Conservation (phyloP, 2,797 vertebrate genomes). For the Acipenser ruthenus region DNA sequence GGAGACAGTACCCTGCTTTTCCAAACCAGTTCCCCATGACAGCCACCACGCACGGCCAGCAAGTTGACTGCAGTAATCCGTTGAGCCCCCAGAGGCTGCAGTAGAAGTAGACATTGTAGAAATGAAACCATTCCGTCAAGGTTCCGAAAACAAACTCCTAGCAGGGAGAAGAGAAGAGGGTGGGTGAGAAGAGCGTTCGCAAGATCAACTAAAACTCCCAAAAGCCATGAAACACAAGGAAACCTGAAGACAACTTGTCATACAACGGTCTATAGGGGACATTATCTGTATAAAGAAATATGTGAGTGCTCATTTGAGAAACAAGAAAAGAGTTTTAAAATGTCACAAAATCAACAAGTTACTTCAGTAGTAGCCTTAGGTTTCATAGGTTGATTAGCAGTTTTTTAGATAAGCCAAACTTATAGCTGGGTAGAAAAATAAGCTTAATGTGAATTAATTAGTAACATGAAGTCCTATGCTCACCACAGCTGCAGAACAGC, state of each 20-base stretch:
- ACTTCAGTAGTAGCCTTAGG: too few relatives aligned
- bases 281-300: too few relatives aligned
- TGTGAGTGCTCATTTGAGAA: too few relatives aligned
- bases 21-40: slow-evolving; percentile 99
- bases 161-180: slow-evolving; percentile 12
- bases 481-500: slow-evolving; percentile 87
- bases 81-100: slow-evolving; percentile 84
- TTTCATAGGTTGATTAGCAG: too few relatives aligned
- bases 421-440: too few relatives aligned
- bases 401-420: too few relatives aligned
- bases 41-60: slow-evolving; percentile 93
- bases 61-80: slow-evolving; percentile 88
- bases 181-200: not conserved
- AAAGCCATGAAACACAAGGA: too few relatives aligned
- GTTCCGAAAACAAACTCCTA: slow-evolving; percentile 89
- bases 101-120: slow-evolving; percentile 88
- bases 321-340: too few relatives aligned
- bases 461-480: slow-evolving; percentile 32
- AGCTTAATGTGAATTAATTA: not conserved
- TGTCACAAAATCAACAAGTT: too few relatives aligned
- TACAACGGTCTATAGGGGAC: too few relatives aligned
- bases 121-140: slow-evolving; percentile 83
- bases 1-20: slow-evolving; percentile 70
- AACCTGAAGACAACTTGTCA: too few relatives aligned
- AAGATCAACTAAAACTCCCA: too few relatives aligned